Evolutionary conservation across 2,888 invertebrate species (phyloP).

Genomic region (Nomada hirtipes): DNA sequence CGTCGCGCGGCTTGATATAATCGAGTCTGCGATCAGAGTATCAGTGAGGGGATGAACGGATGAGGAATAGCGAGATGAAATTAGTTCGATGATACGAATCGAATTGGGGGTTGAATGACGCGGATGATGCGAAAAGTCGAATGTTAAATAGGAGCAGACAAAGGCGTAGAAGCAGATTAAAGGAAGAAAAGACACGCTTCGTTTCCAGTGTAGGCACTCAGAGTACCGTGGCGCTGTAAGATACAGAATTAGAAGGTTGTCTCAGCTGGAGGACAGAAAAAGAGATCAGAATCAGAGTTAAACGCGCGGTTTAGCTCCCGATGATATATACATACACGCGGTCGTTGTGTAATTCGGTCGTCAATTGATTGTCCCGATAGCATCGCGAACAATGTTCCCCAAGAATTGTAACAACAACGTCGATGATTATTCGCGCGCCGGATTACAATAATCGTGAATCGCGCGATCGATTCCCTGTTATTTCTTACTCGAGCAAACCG

Average conservation of each 20-base stretch:
- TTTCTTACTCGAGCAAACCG: too few species aligned
- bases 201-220: conserved; percentile 51
- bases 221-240: conserved; percentile 66
- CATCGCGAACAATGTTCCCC: too few species aligned
- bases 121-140: conserved; percentile 49
- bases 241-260: conserved; percentile 61
- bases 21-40: conserved; percentile 29
- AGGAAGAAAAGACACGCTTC: conserved; percentile 56
- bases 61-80: conserved; percentile 23
- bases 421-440: too few species aligned
- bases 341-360: neutral
- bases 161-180: conserved; percentile 63
- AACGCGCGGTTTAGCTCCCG: conserved; percentile 23
- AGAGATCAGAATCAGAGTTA: conserved; percentile 55
- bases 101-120: conserved; percentile 17
- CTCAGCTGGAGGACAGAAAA: conserved; percentile 58
- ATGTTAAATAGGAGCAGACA: conserved; percentile 61
- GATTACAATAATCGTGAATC: too few species aligned
- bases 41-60: conserved; percentile 16
- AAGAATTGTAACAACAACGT: too few species aligned
- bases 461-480: too few species aligned
- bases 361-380: neutral
- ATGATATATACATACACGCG: neutral
- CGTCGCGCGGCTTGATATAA: conserved; percentile 11
- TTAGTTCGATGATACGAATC: conserved; percentile 49